Percentiles rank a stretch among this genome's conserved stretches.
These are phyloP conservation scores for Andrena chrysosceles DNA, from an alignment of 2,888 invertebrate species.

Conservation along the genomic window DNA sequence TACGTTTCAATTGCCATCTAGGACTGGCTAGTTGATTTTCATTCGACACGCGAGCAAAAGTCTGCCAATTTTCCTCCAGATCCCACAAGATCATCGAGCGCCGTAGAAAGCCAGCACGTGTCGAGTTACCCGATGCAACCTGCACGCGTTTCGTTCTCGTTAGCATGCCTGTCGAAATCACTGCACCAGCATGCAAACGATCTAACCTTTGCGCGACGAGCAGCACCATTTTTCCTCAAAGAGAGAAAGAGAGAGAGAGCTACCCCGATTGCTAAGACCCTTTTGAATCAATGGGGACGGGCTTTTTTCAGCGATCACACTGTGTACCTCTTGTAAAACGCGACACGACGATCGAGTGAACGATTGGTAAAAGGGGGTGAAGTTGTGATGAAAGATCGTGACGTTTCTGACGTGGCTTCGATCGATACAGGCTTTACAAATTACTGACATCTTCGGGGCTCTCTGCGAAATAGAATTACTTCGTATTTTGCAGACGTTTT, in stretches of 20 bases:
- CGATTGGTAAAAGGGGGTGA: neutral
- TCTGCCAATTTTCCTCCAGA: constrained; percentile 31
- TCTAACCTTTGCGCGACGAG: constrained; percentile 38
- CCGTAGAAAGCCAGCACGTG: constrained; percentile 41
- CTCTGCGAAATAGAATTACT: neutral
- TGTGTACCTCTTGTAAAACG: neutral
- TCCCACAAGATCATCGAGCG: constrained; percentile 40
- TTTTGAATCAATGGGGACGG: constrained; percentile 4
- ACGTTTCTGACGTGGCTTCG: neutral
- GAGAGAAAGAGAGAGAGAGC: constrained; percentile 14
- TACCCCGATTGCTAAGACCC: neutral
- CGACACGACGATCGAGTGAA: neutral
- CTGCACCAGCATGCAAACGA: constrained; percentile 72
- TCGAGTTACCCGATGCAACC: constrained; percentile 63
- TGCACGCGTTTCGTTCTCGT: constrained; percentile 73
- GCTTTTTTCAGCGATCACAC: neutral
- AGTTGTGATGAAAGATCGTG: neutral
- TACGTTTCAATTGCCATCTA: constrained; percentile 3
- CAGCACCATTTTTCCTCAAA: constrained; percentile 18
- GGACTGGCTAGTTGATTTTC: constrained; percentile 5
- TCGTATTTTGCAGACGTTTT: neutral
- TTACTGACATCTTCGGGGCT: neutral
- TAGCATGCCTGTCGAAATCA: constrained; percentile 69
- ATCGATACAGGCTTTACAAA: neutral
- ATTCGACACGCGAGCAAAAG: constrained; percentile 12